Evolutionary conservation across 2,888 invertebrate genomes (phyloP).

Genomic region (Stenotaenia linearis): DNA sequence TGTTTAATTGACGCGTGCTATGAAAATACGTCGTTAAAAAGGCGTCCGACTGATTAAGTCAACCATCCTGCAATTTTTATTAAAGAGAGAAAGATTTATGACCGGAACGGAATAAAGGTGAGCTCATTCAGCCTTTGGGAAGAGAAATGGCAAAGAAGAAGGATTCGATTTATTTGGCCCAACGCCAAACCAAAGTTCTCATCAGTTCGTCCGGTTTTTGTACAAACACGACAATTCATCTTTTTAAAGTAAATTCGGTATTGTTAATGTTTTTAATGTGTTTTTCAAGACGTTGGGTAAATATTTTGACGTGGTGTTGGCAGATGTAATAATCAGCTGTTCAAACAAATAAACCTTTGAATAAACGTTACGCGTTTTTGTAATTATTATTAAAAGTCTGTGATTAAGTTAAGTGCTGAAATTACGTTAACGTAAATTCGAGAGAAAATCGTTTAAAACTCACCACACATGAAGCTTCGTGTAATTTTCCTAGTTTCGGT

Average conservation of each 20-base stretch:
- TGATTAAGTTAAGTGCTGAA: background rate
- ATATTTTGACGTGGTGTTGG: too few species aligned
- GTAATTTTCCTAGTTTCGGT: constrained; percentile 89
- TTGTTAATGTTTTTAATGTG: background rate
- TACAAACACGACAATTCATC: background rate
- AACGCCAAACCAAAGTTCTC: background rate
- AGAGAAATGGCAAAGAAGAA: background rate
- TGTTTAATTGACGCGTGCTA: background rate
- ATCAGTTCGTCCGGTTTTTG: background rate
- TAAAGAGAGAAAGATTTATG: constrained; percentile 22
- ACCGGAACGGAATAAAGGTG: constrained; percentile 10
- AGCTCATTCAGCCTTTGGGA: background rate
- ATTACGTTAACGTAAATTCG: background rate
- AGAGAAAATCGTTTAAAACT: constrained; percentile 46
- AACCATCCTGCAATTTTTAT: constrained; percentile 19
- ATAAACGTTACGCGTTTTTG: background rate
- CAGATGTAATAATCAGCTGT: background rate
- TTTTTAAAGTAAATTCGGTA: background rate
- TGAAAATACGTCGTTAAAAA: background rate
- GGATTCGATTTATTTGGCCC: background rate
- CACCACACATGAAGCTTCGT: constrained; percentile 96
- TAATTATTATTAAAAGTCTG: background rate
- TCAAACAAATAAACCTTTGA: background rate
- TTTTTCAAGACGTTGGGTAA: too few species aligned
- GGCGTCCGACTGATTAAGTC: constrained; percentile 21